Base-by-base conservation (phyloP, 2,797 vertebrate genomes). In the Spondyliosoma cantharus region DNA sequence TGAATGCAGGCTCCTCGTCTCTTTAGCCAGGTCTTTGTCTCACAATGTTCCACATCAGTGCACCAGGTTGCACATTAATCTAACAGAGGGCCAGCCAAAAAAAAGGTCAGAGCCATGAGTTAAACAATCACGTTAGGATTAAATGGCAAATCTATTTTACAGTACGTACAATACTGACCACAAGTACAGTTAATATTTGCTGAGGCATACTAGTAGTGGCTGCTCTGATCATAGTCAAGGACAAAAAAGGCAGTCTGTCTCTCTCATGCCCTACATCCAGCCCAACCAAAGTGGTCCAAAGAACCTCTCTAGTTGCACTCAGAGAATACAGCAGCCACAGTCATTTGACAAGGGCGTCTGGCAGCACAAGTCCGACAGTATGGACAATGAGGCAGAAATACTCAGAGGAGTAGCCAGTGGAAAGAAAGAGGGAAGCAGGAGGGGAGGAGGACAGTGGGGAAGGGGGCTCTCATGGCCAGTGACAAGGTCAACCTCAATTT, bases 371-470 rank as follows among this genome's bases (percentile, higher is more conserved):
- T 70, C 72, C 71, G 76, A 78, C 75, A 73, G 46, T 75, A 48
- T 66, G 74, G 83, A 91, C 86, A 89, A 86, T 76, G 74, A 87
- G 75, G 78, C 79, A 83, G 82, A 89, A 89, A 90, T 32, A 71
- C 88, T 84, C 84, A 66, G 57, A 86, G 80, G 86, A 82, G 64
- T 24, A 71, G 71, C 54, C 64, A 87, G 71, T 11, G 64, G 62
- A 86, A 78, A 76, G 59, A 80, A 52, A 60, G 49, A 63, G 49
- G 50, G 9, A 59, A 7, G 37, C 53, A 49, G 54, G 45, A 22
- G 50, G 29, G 42, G 25, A 19, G 37, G 27, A 12, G 29, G 13
- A 52, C n/a, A 4, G 12, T 32, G 52, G 25, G 42, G 16, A 32
- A 29, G 19, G 32, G 11, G 43, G 4, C 48, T 71, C 52, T 70